Evolutionary conservation across 2,113 vertebrate species (phyloP).

Genomic region (Oreocharis arfaki): DNA sequence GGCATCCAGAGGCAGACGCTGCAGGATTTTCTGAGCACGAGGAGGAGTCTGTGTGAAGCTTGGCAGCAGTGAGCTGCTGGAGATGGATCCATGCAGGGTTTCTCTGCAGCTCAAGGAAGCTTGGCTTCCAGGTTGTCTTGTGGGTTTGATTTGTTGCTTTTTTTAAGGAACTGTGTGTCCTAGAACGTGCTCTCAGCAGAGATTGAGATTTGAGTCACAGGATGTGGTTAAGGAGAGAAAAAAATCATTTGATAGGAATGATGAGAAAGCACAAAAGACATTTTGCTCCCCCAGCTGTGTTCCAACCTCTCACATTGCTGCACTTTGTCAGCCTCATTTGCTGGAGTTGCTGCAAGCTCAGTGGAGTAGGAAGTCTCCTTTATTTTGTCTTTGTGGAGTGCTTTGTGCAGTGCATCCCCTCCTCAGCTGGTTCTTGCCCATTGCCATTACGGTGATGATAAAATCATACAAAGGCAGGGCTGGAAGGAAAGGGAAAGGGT

Average conservation of each 20-base stretch:
- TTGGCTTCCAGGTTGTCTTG: background rate
- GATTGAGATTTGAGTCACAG: background rate
- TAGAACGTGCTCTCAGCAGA: background rate
- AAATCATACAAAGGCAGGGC: background rate
- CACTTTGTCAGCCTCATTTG: background rate
- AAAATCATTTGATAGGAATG: background rate
- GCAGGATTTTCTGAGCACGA: background rate
- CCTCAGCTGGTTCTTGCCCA: background rate
- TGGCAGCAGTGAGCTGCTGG: background rate
- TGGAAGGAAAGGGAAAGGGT: background rate
- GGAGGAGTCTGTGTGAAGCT: background rate
- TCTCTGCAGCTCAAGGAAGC: background rate
- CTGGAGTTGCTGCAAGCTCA: background rate
- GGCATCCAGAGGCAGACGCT: background rate
- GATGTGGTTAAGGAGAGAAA: constrained; percentile 5
- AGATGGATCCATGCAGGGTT: background rate
- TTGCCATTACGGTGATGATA: background rate
- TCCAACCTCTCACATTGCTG: background rate
- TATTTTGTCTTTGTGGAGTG: background rate
- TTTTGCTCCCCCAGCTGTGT: background rate
- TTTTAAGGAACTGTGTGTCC: background rate
- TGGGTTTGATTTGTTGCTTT: constrained; percentile 16
- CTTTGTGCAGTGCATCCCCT: background rate
- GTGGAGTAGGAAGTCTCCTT: background rate
- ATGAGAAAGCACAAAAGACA: background rate